These are phyloP conservation scores for Nannoperca obscura DNA, from an alignment of 2,797 vertebrate species.

Conservation along the genomic window DNA sequence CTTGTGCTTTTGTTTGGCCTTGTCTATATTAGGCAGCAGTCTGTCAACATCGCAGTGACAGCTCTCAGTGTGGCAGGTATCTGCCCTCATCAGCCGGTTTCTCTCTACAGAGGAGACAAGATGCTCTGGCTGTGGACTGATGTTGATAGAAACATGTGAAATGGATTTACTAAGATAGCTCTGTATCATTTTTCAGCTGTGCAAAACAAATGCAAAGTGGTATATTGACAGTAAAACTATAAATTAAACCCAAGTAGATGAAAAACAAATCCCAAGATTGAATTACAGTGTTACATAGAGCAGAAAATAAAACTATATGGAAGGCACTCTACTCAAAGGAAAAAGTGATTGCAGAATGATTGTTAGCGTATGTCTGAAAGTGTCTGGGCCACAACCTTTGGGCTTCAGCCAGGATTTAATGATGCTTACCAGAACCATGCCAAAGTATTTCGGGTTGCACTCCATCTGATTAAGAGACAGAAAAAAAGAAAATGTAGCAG, in stretches of 20 bases:
- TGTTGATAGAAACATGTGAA: slow-evolving; percentile 1
- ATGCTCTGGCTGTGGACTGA: slow-evolving; percentile 18
- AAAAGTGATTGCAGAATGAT: slow-evolving; percentile 29
- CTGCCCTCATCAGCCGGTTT: slow-evolving; percentile 42
- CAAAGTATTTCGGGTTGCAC: slow-evolving; percentile 1
- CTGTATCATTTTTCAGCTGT: neutral
- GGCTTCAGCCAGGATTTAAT: slow-evolving; percentile 32
- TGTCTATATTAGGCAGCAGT: slow-evolving; percentile 61
- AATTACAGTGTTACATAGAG: neutral
- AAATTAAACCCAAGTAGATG: neutral
- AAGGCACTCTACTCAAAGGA: neutral
- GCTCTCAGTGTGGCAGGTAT: slow-evolving; percentile 50
- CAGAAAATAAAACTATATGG: neutral
- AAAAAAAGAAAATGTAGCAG: slow-evolving; percentile 12
- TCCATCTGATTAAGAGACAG: slow-evolving; percentile 16
- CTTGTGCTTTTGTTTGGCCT: slow-evolving; percentile 71
- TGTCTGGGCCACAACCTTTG: slow-evolving; percentile 19
- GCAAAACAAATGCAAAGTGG: slow-evolving; percentile 6
- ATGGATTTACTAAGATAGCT: neutral
- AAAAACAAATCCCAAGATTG: neutral
- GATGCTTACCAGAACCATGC: slow-evolving; percentile 30
- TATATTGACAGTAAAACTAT: neutral
- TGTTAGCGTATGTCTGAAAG: slow-evolving; percentile 27
- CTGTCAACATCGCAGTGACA: slow-evolving; percentile 64
- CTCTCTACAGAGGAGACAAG: slow-evolving; percentile 25